A percentile compares a stretch with the other conserved stretches of the same genome.
Conservation (phyloP, 2,113 vertebrate species). For the Nymphicus hollandicus region DNA sequence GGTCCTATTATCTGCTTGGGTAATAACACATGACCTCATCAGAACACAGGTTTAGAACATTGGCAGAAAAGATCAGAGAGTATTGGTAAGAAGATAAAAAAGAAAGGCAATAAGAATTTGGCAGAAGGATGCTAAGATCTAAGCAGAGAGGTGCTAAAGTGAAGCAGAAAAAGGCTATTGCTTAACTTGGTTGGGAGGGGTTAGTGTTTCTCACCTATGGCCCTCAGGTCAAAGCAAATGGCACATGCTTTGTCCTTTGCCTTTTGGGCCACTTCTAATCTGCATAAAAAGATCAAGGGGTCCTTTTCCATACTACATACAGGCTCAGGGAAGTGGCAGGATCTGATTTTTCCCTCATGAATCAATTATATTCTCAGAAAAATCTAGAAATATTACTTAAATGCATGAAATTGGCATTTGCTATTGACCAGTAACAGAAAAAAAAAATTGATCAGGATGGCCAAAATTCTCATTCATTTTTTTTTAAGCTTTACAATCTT, state of each 20-base stretch:
- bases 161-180: background rate
- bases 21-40: background rate
- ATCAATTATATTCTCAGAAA: background rate
- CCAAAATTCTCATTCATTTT: background rate
- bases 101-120: background rate
- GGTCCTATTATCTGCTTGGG: background rate
- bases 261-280: background rate
- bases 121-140: background rate
- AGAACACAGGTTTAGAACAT: background rate
- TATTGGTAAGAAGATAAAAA: background rate
- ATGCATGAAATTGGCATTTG: background rate
- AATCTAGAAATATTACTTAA: background rate
- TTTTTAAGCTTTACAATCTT: background rate
- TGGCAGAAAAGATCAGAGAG: background rate
- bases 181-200: background rate
- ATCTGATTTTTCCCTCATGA: background rate
- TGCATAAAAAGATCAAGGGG: background rate
- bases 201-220: background rate
- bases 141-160: background rate
- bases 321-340: background rate
- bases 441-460: background rate
- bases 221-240: background rate
- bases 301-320: background rate
- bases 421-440: background rate
- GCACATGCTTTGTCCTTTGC: background rate